phyloP scores from a whole-genome alignment of 1,140 invertebrate genomes.

The Stenopsyche tienmushanensis region DNA sequence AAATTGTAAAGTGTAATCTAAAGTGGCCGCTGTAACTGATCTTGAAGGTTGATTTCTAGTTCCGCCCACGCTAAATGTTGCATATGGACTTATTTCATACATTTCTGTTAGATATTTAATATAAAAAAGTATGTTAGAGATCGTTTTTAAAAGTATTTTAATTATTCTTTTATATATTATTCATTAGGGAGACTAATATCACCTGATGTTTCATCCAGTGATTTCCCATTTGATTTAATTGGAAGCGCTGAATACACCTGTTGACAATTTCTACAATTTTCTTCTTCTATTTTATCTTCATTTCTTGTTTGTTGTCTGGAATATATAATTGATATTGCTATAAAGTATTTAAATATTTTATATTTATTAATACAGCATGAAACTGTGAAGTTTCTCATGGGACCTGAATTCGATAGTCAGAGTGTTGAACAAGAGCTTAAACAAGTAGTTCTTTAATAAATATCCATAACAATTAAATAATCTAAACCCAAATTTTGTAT shows the following conservation, averaged over 20 bases:
- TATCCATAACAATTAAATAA: no score
- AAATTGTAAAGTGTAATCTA: slow-evolving; percentile 72
- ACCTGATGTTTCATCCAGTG: slow-evolving; percentile 35
- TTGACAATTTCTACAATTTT: slow-evolving; percentile 36
- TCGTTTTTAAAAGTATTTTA: background rate
- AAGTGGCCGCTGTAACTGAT: slow-evolving; percentile 56
- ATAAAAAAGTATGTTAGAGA: background rate
- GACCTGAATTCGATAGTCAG: no score
- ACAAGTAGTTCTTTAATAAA: no score
- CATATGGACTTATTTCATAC: slow-evolving; percentile 76
- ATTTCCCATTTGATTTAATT: slow-evolving; percentile 29
- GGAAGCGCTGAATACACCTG: slow-evolving; percentile 37
- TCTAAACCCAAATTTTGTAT: no score
- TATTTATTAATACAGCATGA: background rate
- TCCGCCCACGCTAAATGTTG: slow-evolving; percentile 67
- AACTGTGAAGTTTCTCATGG: background rate
- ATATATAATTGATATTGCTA: background rate
- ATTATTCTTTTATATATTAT: background rate
- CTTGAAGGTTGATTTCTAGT: slow-evolving; percentile 38
- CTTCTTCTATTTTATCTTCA: slow-evolving; percentile 27
- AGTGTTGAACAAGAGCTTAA: no score
- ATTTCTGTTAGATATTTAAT: slow-evolving; percentile 53
- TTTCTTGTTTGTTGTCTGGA: slow-evolving; percentile 29
- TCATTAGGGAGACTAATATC: background rate
- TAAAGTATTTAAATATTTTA: background rate